A percentile compares a stretch with the other conserved stretches of the same genome.
phyloP scores from a whole-genome alignment of 1,140 invertebrate species.

The Lasaia peninsularis region DNA sequence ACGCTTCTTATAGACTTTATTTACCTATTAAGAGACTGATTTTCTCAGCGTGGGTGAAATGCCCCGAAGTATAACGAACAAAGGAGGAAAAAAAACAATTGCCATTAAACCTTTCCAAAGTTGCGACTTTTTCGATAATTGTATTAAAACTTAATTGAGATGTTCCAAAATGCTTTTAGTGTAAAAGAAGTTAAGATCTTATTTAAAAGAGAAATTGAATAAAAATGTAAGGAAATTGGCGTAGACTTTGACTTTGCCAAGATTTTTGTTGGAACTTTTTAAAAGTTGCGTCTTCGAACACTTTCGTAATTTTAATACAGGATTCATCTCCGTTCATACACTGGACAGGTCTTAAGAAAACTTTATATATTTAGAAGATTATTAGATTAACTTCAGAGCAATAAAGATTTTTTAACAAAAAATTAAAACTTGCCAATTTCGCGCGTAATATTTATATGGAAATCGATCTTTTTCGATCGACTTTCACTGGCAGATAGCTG shows the following conservation, averaged over 20 bases:
- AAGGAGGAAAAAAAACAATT: background rate
- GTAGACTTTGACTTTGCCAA: background rate
- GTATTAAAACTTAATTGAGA: conserved; percentile 10
- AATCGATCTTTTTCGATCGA: too few relatives aligned
- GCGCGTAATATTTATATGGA: too few relatives aligned
- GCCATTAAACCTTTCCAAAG: conserved; percentile 5
- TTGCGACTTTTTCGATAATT: conserved; percentile 9
- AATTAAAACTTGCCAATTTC: too few relatives aligned
- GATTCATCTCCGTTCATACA: background rate
- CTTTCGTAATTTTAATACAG: background rate
- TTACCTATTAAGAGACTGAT: background rate
- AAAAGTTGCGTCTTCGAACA: conserved; percentile 1
- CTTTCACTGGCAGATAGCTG: too few relatives aligned
- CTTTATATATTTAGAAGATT: too few relatives aligned
- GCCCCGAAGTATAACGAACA: background rate
- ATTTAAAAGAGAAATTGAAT: conserved; percentile 12
- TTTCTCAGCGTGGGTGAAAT: background rate
- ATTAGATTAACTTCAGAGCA: too few relatives aligned
- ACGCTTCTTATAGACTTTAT: background rate
- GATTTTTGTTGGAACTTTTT: background rate
- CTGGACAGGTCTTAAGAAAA: too few relatives aligned
- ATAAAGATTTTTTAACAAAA: too few relatives aligned
- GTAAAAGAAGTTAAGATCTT: conserved; percentile 11
- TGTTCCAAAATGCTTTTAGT: conserved; percentile 11
- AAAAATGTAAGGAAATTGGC: conserved; percentile 5